Percentiles rank a stretch among this genome's conserved stretches.
These are phyloP conservation scores for Monopterus albus DNA, from an alignment of 2,113 vertebrate species.

Conservation along the genomic window DNA sequence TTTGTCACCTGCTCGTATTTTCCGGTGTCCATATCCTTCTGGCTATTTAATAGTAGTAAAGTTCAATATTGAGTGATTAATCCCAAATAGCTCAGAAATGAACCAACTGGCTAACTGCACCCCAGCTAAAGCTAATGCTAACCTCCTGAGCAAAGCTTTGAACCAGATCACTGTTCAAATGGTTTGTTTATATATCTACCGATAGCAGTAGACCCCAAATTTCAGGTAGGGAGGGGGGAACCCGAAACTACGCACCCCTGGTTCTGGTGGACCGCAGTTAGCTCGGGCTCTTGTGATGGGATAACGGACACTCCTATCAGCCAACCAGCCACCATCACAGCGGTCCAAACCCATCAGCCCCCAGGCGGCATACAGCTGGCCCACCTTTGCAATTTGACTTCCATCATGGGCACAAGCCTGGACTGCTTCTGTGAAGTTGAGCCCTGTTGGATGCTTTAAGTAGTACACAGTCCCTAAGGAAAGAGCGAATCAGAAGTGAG, in stretches of 20 bases:
- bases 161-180: slow-evolving; percentile 14
- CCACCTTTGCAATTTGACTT: slow-evolving; percentile 86
- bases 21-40: slow-evolving; percentile 14
- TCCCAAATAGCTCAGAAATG: slow-evolving; percentile 25
- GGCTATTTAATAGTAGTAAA: slow-evolving; percentile 15
- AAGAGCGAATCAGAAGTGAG: slow-evolving; percentile 5
- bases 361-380: slow-evolving; percentile 92
- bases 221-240: slow-evolving; percentile 82
- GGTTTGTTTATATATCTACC: slow-evolving; percentile 40
- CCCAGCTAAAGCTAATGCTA: slow-evolving; percentile 37
- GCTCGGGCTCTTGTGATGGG: slow-evolving; percentile 83
- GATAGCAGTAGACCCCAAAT: slow-evolving; percentile 91
- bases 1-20: no score
- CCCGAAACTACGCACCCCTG: slow-evolving; percentile 89
- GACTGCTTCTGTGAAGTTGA: slow-evolving; percentile 87
- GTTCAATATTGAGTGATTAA: slow-evolving; percentile 4
- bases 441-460: slow-evolving; percentile 72
- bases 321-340: slow-evolving; percentile 92
- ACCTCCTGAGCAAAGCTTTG: slow-evolving; percentile 14
- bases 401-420: slow-evolving; percentile 83
- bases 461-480: slow-evolving; percentile 88
- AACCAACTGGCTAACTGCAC: slow-evolving; percentile 18
- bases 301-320: slow-evolving; percentile 91
- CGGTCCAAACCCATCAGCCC: slow-evolving; percentile 87
- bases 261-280: slow-evolving; percentile 85